Base-by-base conservation (phyloP, 2,797 vertebrate species). In the Acipenser transmontanus region DNA sequence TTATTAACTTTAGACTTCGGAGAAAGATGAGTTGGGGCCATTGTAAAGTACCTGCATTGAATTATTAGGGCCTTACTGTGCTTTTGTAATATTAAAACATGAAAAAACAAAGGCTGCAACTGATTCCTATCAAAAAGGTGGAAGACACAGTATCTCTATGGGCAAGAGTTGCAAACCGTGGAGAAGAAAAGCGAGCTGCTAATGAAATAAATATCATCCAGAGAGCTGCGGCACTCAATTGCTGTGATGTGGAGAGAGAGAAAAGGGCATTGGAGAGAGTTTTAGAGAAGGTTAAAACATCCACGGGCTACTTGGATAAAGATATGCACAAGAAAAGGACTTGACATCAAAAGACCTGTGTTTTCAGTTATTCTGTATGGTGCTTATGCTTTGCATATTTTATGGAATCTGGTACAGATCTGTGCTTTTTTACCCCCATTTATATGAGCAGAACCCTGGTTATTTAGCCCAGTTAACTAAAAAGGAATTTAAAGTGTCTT, bases 361-460 rank as follows among this genome's bases (percentile, higher is more conserved):
- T 87, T 86, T 87, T 89, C 82, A 83, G 74, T 78, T 82, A 82
- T 88, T 88, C 86, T 88, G 82, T 87, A 82, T 85, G 85, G 82
- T 87, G 82, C 83, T 81, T 83, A 87, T 71, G 79, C 80, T 85
- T 85, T 89, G 81, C 84, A 89, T 87, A 83, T 89, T 90, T 89
- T 75, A 89, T 85, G 76, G 72, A 78, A 64, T 74, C 68, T 72
- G 78, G 73, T 83, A 79, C 80, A 81, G 75, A 78, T 81, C 77
- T 70, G 68, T 71, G 75, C 73, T 74, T 76, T 82, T 80, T 34
- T 34, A 60, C 79, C 77, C 80, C 77, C 78, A 79, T 85, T 79
- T 81, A 81, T 76, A 82, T 71, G 74, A 74, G 69, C 71, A 76
- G 78, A 68, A 78, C 70, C 70, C 69, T 54, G 52, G 71, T 66